A percentile compares a stretch with the other conserved stretches of the same genome.
phyloP scores from a whole-genome alignment of 2,888 invertebrate species.

The Scelioninae gen. 2 region DNA sequence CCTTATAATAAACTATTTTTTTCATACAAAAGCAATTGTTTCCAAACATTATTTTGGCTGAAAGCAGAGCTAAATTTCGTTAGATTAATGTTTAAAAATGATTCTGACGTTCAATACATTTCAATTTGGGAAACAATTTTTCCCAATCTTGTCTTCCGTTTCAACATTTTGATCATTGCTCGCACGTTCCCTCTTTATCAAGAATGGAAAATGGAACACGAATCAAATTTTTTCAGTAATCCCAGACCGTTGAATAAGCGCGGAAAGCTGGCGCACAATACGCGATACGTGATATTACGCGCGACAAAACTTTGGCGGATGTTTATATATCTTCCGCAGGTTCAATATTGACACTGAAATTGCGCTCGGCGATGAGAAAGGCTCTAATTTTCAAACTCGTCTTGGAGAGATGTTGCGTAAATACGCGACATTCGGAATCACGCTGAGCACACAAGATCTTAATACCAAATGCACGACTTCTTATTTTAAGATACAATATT shows the following conservation, averaged over 20 bases:
- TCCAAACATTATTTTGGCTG: too few species aligned
- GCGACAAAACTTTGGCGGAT: constrained; percentile 67
- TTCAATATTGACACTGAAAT: constrained; percentile 71
- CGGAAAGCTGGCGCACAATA: constrained; percentile 17
- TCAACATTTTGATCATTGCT: too few species aligned
- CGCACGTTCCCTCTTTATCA: background rate
- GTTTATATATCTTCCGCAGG: constrained; percentile 63
- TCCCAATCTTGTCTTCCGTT: too few species aligned
- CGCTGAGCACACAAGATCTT: constrained; percentile 25
- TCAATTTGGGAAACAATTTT: too few species aligned
- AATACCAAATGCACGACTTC: constrained; percentile 20
- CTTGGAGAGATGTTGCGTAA: constrained; percentile 67
- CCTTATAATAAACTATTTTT: too few species aligned
- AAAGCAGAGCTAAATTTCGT: too few species aligned
- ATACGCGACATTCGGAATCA: constrained; percentile 58
- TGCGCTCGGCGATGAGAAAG: constrained; percentile 65
- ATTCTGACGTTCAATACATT: too few species aligned
- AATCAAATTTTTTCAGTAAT: constrained; percentile 26
- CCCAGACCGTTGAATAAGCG: constrained; percentile 12
- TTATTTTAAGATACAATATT: constrained; percentile 28
- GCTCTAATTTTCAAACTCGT: constrained; percentile 71
- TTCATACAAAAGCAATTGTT: too few species aligned
- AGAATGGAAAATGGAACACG: constrained; percentile 10
- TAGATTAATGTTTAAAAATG: too few species aligned
- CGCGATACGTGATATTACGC: constrained; percentile 45